Percentiles rank a stretch among this genome's conserved stretches.
Conservation (phyloP, 1,140 invertebrate species). For the Meloidogyne exigua region DNA sequence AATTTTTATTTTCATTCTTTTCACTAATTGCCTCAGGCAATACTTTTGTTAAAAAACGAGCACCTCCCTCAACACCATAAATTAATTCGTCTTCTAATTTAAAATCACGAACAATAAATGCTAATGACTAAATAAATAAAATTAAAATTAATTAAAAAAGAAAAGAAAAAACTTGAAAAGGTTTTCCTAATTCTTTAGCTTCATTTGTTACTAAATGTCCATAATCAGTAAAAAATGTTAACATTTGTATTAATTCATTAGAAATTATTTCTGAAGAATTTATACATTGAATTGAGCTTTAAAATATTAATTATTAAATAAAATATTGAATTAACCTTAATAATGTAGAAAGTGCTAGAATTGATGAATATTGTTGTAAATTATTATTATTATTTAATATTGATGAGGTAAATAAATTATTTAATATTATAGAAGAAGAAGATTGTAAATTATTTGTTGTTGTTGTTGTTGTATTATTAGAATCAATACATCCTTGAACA, state of each 20-base stretch:
- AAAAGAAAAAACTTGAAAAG: slow-evolving; percentile 73
- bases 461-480: neutral
- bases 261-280: slow-evolving; percentile 68
- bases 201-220: slow-evolving; percentile 87
- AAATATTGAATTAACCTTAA: slow-evolving; percentile 68
- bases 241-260: slow-evolving; percentile 68
- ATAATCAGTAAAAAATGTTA: slow-evolving; percentile 88
- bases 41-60: slow-evolving; percentile 45
- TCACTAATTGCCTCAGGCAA: slow-evolving; percentile 15
- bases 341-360: slow-evolving; percentile 70
- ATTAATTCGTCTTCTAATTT: slow-evolving; percentile 52
- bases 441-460: neutral
- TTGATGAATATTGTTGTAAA: slow-evolving; percentile 71
- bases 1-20: neutral
- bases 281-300: slow-evolving; percentile 68
- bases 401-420: slow-evolving; percentile 73
- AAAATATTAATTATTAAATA: slow-evolving; percentile 67
- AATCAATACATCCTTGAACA: slow-evolving; percentile 93
- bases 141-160: neutral
- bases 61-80: slow-evolving; percentile 57
- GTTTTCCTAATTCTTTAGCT: slow-evolving; percentile 71
- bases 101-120: slow-evolving; percentile 61
- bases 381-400: neutral
- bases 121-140: slow-evolving; percentile 49
- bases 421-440: slow-evolving; percentile 61